Percentiles rank a stretch among this genome's conserved stretches.
Conservation (phyloP, 30 jellyfish, hydroid and myxozoan species). For the Turritopsis dohrnii region DNA sequence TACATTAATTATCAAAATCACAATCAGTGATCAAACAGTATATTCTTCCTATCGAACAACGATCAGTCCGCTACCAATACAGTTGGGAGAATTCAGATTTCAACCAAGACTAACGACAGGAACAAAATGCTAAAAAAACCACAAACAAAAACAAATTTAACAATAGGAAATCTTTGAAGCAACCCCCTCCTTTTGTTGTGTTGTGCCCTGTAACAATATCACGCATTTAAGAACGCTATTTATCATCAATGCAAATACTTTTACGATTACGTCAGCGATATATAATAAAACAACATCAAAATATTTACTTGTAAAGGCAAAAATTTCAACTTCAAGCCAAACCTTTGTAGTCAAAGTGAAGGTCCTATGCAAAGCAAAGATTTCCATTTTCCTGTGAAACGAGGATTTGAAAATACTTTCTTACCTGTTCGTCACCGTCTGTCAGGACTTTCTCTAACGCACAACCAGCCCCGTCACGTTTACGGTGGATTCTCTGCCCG, state of each 20-base stretch:
- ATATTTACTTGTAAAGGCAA: too few species aligned
- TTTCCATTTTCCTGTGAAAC: too few species aligned
- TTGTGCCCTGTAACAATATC: too few species aligned
- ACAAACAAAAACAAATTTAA: too few species aligned
- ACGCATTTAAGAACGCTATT: too few species aligned
- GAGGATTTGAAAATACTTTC: background rate
- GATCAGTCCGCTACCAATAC: background rate
- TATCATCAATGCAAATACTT: too few species aligned
- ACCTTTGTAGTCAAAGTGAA: background rate
- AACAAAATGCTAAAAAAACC: background rate
- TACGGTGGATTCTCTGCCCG: background rate
- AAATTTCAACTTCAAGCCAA: too few species aligned
- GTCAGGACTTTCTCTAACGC: conserved; percentile 5
- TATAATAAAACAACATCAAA: too few species aligned
- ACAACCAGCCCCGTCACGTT: background rate
- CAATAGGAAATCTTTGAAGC: background rate
- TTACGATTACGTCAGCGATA: too few species aligned
- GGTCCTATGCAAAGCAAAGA: background rate
- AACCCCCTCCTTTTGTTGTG: background rate
- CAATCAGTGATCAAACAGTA: background rate
- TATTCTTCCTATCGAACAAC: background rate
- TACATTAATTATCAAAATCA: background rate
- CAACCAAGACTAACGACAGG: background rate
- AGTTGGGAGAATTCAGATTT: background rate
- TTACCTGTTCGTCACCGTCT: background rate